Conservation (phyloP, 2,113 vertebrate species). For the Tachuris rubrigastra region DNA sequence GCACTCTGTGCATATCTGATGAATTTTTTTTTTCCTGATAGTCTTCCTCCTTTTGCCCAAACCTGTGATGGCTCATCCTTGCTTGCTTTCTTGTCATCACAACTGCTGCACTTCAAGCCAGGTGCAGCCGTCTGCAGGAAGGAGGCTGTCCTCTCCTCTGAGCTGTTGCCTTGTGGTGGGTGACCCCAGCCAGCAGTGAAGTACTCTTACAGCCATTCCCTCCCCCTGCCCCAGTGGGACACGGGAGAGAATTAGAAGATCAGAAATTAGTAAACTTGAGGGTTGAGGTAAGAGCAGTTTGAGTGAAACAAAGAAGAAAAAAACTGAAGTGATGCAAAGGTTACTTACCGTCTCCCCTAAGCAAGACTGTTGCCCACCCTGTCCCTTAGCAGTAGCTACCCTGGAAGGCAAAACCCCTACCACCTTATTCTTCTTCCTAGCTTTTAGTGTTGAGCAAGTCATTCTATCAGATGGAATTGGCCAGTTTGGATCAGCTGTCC, state of each 20-base stretch:
- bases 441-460: background rate
- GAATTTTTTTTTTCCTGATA: background rate
- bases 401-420: background rate
- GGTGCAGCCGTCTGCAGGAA: background rate
- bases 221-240: accelerated
- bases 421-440: background rate
- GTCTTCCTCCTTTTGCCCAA: background rate
- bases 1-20: background rate
- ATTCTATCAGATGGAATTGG: background rate
- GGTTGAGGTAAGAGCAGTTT: background rate
- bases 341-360: background rate
- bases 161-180: background rate
- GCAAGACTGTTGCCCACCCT: background rate
- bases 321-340: background rate
- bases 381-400: background rate
- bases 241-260: background rate
- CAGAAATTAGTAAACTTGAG: background rate
- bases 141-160: background rate
- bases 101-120: background rate
- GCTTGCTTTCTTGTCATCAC: background rate
- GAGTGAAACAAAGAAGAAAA: background rate
- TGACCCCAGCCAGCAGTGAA: background rate
- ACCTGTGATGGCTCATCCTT: background rate
- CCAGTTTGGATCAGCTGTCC: background rate
- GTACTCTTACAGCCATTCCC: background rate